These are phyloP conservation scores for Sminthurides bifidus DNA, from an alignment of 1,140 invertebrate species.

Conservation along the genomic window DNA sequence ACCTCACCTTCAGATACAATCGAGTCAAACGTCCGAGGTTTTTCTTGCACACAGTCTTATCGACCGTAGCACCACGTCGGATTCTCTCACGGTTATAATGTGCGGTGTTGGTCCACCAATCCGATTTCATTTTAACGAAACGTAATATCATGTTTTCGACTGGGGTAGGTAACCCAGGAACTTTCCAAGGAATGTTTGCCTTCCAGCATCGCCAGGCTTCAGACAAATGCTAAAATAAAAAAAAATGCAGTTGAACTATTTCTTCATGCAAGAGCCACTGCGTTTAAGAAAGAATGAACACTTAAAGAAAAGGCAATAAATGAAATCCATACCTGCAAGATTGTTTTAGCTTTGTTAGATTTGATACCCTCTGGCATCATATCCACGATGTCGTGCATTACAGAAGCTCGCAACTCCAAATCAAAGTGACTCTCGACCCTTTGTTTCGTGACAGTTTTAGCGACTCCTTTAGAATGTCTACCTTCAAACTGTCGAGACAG, in stretches of 20 bases:
- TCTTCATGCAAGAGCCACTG: not conserved
- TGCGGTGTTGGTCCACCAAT: slow-evolving; percentile 99
- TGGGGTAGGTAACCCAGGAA: slow-evolving; percentile 93
- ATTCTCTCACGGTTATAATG: slow-evolving; percentile 98
- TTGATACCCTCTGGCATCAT: slow-evolving; percentile 99
- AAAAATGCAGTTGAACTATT: not conserved
- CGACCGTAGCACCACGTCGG: slow-evolving; percentile 82
- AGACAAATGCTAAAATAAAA: slow-evolving; percentile 59
- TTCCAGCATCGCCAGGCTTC: slow-evolving; percentile 99
- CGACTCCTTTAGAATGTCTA: slow-evolving; percentile 95
- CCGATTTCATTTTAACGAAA: slow-evolving; percentile 99
- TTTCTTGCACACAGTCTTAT: slow-evolving; percentile 99
- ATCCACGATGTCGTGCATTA: slow-evolving; percentile 99
- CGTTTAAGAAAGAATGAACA: not conserved
- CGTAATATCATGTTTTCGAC: slow-evolving; percentile 99
- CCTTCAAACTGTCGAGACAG: slow-evolving; percentile 98
- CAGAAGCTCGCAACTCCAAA: slow-evolving; percentile 90
- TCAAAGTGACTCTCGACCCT: slow-evolving; percentile 99
- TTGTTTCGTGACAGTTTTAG: slow-evolving; percentile 99
- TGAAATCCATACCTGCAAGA: slow-evolving; percentile 54
- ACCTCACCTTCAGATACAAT: slow-evolving; percentile 70
- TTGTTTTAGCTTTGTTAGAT: slow-evolving; percentile 97
- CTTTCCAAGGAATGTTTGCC: slow-evolving; percentile 99
- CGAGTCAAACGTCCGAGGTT: slow-evolving; percentile 93
- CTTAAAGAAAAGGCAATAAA: not conserved